These are phyloP conservation scores for Ectemnius continuus DNA, from an alignment of 2,888 invertebrate genomes.

Conservation along the genomic window DNA sequence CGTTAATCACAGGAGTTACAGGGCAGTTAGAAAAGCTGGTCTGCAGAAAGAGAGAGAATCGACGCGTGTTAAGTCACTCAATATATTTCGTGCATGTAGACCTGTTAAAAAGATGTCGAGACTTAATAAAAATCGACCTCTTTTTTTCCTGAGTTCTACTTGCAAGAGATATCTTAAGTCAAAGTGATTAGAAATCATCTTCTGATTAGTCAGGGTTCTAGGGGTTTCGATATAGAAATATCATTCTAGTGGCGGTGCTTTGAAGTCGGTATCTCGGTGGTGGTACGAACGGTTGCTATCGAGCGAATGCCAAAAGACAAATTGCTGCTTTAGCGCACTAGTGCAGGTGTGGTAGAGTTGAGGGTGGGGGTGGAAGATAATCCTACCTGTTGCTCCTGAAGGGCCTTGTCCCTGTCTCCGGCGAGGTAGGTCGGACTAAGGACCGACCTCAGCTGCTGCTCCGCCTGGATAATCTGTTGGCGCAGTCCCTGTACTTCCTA, in stretches of 20 bases:
- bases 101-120: background rate
- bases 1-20: slow-evolving; percentile 25
- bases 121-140: no score
- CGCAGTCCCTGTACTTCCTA: slow-evolving; percentile 90
- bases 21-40: no score
- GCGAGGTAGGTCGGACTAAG: slow-evolving; percentile 91
- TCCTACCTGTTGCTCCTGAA: slow-evolving; percentile 93
- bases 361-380: slow-evolving; percentile 34
- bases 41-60: no score
- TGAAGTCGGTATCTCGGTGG: slow-evolving; percentile 63
- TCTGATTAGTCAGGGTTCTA: background rate
- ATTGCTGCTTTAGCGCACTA: slow-evolving; percentile 66
- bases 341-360: slow-evolving; percentile 63
- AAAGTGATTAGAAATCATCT: no score
- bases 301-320: slow-evolving; percentile 66
- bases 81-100: no score
- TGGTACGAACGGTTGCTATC: slow-evolving; percentile 74
- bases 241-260: slow-evolving; percentile 1
- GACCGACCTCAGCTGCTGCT: slow-evolving; percentile 90
- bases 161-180: no score
- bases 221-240: background rate
- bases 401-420: slow-evolving; percentile 89
- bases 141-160: no score
- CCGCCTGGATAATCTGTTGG: slow-evolving; percentile 90
- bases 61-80: no score